Percentiles rank a stretch among this genome's conserved stretches.
These are phyloP conservation scores for Tinea trinotella DNA, from an alignment of 2,888 invertebrate species.

Conservation along the genomic window DNA sequence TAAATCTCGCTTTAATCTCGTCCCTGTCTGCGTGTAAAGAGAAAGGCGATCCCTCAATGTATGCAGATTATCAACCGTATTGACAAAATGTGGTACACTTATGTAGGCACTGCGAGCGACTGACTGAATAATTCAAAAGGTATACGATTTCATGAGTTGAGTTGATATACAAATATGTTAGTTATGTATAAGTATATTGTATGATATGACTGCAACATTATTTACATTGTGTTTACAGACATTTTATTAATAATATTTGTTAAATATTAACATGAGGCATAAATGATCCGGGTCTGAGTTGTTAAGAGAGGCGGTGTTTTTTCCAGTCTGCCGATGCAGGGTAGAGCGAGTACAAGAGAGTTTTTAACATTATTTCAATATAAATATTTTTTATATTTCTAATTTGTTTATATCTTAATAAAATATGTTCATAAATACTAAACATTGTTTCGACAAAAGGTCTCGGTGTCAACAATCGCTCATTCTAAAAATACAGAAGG, in stretches of 20 bases:
- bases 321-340: too few relatives aligned
- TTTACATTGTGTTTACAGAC: too few relatives aligned
- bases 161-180: background rate
- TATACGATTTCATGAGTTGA: background rate
- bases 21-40: slow-evolving; percentile 15
- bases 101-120: background rate
- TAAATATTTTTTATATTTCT: background rate
- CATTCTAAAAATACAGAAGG: background rate
- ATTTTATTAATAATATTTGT: too few relatives aligned
- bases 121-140: slow-evolving; percentile 3
- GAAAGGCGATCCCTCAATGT: slow-evolving; percentile 10
- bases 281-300: too few relatives aligned
- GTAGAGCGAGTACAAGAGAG: too few relatives aligned
- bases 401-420: too few relatives aligned
- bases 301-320: too few relatives aligned
- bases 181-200: background rate
- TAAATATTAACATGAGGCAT: too few relatives aligned
- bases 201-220: background rate
- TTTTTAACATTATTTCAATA: background rate
- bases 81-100: slow-evolving; percentile 5
- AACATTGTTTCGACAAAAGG: background rate
- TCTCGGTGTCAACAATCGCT: background rate
- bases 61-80: slow-evolving; percentile 13
- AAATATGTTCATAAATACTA: background rate
- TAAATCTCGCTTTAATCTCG: slow-evolving; percentile 18